Base-by-base conservation (phyloP, 2,797 vertebrate species). In the Kryptolebias ocellatus region DNA sequence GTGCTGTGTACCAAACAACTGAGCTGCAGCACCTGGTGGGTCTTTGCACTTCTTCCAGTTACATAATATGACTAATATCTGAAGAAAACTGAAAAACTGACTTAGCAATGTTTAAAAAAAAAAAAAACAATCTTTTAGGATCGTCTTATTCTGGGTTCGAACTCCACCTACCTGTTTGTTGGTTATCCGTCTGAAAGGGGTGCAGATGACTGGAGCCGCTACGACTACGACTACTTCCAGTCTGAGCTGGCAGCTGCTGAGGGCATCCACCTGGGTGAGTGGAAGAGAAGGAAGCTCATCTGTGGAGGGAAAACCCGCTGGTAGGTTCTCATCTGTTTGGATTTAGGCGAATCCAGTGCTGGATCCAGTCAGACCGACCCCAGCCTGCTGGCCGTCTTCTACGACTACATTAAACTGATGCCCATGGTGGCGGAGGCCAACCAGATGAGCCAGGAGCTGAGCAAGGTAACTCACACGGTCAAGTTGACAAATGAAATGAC, bases 211-310 rank as follows among this genome's bases (percentile, higher is more conserved):
- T 87, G 93, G 90, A 93, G 89, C 78, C 92, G 91, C 78, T 96
- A 95, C 2, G 95, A 97, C 80, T 96, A 96, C 0, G 95, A 97
- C 84, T 96, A 95, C 62, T 95, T 97, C 87, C 96, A 96, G 84
- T 94, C 95, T 24, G 96, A 98, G 60, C 78, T 96, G 67, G 96
- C 95, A 1, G 94, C 93, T 1, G 94, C 92, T 0, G 94, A 95
- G 77, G 96, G 96, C 3, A 92, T 96, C 83, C 92, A 92, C 37
- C 77, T 94, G 56, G 87, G 93, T 94, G 80, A 78, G 86, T 1
- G 0, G 50, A 16, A 28, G 2, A 0, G 58, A 24, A 7, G 20
- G 18, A 44, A 4, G 5, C 31, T 27, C 2, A 39, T 49, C 20
- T 60, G 29, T 50, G 34, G 8, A 59, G 15, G 8, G 10, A 53